Evolutionary conservation across 2,888 invertebrate genomes (phyloP).

Genomic region (Cheilosia vulpina): DNA sequence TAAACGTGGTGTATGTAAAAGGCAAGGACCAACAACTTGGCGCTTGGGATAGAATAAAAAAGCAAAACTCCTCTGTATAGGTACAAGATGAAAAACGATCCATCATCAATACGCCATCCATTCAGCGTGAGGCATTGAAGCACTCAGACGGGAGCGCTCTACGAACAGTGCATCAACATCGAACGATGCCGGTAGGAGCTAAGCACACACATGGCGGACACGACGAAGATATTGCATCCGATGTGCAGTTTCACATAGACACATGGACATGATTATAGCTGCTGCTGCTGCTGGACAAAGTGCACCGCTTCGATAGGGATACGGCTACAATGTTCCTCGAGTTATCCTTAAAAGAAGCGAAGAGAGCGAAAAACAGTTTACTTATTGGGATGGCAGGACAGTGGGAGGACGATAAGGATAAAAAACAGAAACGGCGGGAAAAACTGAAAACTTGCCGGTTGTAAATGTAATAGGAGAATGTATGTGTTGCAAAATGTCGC

Average conservation of each 20-base stretch:
- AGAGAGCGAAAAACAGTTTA: conserved; percentile 50
- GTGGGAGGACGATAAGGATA: conserved; percentile 19
- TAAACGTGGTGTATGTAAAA: conserved; percentile 5
- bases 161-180: conserved; percentile 61
- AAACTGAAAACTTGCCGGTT: conserved; percentile 10
- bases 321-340: conserved; percentile 61
- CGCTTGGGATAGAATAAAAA: conserved; percentile 27
- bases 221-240: conserved; percentile 68
- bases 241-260: conserved; percentile 73
- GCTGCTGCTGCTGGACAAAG: conserved; percentile 67
- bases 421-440: conserved; percentile 6
- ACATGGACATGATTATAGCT: conserved; percentile 48
- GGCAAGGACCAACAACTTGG: conserved; percentile 27
- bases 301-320: conserved; percentile 66
- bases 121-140: conserved; percentile 70
- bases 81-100: conserved; percentile 74
- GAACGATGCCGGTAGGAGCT: conserved; percentile 46
- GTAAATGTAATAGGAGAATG: conserved; percentile 2
- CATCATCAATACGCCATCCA: conserved; percentile 75
- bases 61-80: conserved; percentile 39
- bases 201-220: conserved; percentile 71
- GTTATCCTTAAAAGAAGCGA: conserved; percentile 50
- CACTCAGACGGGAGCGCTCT: conserved; percentile 62
- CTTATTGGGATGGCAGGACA: conserved; percentile 69
- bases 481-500: conserved; percentile 54